A percentile compares a stretch with the other conserved stretches of the same genome.
Evolutionary conservation across 2,888 invertebrate genomes (phyloP).

Genomic region (Eristalinus sepulchralis): DNA sequence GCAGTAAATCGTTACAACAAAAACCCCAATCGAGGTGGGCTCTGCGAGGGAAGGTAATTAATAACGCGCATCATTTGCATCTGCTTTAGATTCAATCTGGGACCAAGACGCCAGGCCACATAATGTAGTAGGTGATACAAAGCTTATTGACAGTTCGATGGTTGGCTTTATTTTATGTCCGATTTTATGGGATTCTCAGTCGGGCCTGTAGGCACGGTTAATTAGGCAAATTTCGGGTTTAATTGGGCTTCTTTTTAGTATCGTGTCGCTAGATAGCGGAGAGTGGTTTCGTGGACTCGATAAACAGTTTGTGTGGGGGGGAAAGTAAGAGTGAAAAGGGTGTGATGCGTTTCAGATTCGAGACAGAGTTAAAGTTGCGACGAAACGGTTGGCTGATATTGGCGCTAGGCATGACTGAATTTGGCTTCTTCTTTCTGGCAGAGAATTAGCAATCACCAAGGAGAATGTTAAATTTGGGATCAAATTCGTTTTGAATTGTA

Average conservation of each 20-base stretch:
- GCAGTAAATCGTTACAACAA: neutral
- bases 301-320: neutral
- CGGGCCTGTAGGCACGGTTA: neutral
- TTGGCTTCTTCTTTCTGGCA: no score
- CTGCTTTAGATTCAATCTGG: constrained; percentile 4
- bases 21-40: neutral
- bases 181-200: neutral
- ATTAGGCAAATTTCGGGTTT: neutral
- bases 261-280: neutral
- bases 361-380: neutral
- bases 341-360: neutral
- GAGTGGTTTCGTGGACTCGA: neutral
- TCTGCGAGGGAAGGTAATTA: constrained; percentile 3
- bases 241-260: neutral
- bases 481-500: no score
- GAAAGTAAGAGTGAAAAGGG: neutral
- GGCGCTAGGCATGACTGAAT: no score
- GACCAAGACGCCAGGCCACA: neutral
- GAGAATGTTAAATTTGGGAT: no score
- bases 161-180: neutral
- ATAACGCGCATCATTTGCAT: constrained; percentile 8
- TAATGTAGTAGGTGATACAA: neutral
- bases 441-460: no score
- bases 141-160: neutral
- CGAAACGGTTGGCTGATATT: neutral